These are phyloP conservation scores for Metallyticus violacea DNA, from an alignment of 2,888 invertebrate genomes.

Conservation along the genomic window DNA sequence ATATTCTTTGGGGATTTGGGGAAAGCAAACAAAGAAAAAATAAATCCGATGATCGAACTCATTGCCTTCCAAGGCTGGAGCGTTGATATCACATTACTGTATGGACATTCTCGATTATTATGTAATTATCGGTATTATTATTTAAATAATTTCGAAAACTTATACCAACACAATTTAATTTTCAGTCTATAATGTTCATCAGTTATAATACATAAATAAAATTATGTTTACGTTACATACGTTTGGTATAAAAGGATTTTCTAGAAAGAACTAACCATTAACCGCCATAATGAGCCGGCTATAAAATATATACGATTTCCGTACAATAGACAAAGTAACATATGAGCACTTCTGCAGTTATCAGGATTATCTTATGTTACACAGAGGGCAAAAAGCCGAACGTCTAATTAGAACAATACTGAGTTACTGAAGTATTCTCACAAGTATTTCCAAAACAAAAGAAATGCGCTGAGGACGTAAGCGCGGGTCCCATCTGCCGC, in stretches of 20 bases:
- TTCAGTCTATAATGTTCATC: too few relatives aligned
- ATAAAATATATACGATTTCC: background rate
- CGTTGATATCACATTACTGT: too few relatives aligned
- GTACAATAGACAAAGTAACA: background rate
- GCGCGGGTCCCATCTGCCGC: background rate
- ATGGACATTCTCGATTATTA: too few relatives aligned
- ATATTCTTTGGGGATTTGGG: too few relatives aligned
- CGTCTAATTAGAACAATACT: background rate
- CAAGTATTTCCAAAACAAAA: background rate
- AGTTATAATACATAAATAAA: background rate
- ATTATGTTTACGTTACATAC: too few relatives aligned
- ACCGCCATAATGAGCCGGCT: background rate
- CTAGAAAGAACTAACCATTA: background rate
- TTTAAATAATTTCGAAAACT: background rate
- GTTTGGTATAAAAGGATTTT: background rate
- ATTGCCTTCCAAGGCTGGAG: too few relatives aligned
- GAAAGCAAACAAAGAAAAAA: too few relatives aligned
- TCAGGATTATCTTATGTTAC: background rate
- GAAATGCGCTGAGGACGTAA: background rate
- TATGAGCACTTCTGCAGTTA: background rate
- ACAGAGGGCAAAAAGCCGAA: background rate
- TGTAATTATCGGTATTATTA: too few relatives aligned
- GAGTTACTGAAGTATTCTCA: background rate
- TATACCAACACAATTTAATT: background rate
- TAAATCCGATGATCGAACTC: too few relatives aligned